These are phyloP conservation scores for Yponomeuta plumbellus DNA, from an alignment of 2,888 invertebrate genomes.

Conservation along the genomic window DNA sequence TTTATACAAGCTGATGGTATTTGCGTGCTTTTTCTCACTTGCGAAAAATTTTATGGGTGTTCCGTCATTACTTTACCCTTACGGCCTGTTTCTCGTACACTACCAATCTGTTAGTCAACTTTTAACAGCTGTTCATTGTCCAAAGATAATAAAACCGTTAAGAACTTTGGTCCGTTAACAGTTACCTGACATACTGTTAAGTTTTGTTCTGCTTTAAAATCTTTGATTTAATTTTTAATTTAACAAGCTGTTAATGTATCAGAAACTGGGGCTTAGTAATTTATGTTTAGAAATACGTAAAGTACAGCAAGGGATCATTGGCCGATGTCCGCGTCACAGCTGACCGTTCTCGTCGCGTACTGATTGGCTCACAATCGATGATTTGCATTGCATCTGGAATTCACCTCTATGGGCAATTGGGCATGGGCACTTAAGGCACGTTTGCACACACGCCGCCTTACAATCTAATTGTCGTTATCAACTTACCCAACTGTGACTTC, in stretches of 20 bases:
- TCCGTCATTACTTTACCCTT: background rate
- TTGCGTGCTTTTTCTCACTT: background rate
- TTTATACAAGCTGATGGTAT: background rate
- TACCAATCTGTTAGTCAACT: too few species aligned
- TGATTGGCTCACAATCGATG: conserved; percentile 69
- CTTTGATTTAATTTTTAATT: too few species aligned
- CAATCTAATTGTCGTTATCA: conserved; percentile 48
- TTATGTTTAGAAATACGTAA: background rate
- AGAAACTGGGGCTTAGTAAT: background rate
- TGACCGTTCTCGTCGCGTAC: conserved; percentile 63
- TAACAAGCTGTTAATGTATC: too few species aligned
- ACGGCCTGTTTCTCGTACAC: background rate
- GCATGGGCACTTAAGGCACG: conserved; percentile 20
- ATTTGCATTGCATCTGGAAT: conserved; percentile 55
- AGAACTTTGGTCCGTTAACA: too few species aligned
- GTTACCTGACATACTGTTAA: too few species aligned
- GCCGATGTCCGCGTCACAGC: conserved; percentile 1
- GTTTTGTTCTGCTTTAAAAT: too few species aligned
- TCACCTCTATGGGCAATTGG: background rate
- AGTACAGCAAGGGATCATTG: conserved; percentile 11
- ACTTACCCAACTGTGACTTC: conserved; percentile 34
- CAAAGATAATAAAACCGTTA: too few species aligned
- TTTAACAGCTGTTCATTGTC: too few species aligned
- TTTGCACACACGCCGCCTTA: conserved; percentile 12
- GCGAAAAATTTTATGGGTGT: background rate